Evolutionary conservation across 1,140 invertebrate species (phyloP).

Genomic region (Hylaeus volcanicus): DNA sequence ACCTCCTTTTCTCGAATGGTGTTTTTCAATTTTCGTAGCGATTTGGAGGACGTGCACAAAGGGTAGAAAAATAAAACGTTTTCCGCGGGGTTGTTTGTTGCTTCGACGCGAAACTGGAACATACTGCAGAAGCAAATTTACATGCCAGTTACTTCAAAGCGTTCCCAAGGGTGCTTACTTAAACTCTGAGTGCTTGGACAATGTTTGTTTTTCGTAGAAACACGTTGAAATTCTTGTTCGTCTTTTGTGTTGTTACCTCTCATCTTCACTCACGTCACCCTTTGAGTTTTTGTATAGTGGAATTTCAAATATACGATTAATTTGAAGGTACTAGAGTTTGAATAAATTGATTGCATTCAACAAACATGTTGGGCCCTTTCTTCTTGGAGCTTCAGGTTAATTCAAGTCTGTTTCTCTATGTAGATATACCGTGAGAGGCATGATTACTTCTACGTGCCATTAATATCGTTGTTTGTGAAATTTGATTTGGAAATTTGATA

Average conservation of each 20-base stretch:
- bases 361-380: not conserved
- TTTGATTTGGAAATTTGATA: too few species aligned
- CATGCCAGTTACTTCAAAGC: slow-evolving; percentile 22
- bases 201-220: not conserved
- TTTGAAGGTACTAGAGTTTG: not conserved
- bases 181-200: slow-evolving; percentile 14
- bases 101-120: slow-evolving; percentile 7
- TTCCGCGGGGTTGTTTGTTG: not conserved
- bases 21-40: slow-evolving; percentile 38
- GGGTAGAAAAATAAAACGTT: slow-evolving; percentile 10
- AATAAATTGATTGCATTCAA: not conserved
- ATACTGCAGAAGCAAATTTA: slow-evolving; percentile 33
- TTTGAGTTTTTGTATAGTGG: not conserved
- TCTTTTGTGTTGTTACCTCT: not conserved
- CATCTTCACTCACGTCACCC: not conserved
- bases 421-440: too few species aligned
- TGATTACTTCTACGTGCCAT: too few species aligned
- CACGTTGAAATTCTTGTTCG: not conserved
- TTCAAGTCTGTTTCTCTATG: too few species aligned
- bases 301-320: not conserved
- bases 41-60: slow-evolving; percentile 2
- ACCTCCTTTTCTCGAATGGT: not conserved
- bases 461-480: too few species aligned
- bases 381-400: not conserved
- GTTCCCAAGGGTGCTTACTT: slow-evolving; percentile 23